Conservation (phyloP, 1,140 invertebrate species). For the Drosophila bocki region DNA sequence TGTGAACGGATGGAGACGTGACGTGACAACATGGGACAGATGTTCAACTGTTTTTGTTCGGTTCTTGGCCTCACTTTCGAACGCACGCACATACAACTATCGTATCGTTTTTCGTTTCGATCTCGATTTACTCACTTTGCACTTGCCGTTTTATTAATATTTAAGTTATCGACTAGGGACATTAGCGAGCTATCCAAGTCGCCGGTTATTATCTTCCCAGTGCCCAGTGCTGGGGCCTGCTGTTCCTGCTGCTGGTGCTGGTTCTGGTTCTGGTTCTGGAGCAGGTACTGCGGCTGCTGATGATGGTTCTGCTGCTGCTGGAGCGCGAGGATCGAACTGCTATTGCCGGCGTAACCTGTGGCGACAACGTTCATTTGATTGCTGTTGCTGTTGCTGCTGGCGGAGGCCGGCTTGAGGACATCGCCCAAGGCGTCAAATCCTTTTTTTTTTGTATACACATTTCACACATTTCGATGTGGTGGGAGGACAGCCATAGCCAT, state of each 20-base stretch:
- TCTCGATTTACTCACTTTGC: conserved; percentile 88
- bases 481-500: conserved; percentile 63
- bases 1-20: conserved; percentile 15
- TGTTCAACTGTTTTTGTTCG: conserved; percentile 6
- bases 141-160: conserved; percentile 92
- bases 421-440: conserved; percentile 91
- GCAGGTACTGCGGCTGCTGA: conserved; percentile 48
- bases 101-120: conserved; percentile 27
- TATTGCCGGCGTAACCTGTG: conserved; percentile 80
- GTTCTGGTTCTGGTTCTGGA: conserved; percentile 82
- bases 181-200: conserved; percentile 97
- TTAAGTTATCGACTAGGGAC: conserved; percentile 95
- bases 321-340: conserved; percentile 78
- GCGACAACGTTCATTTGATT: conserved; percentile 84
- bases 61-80: conserved; percentile 34
- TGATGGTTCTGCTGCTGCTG: conserved; percentile 80
- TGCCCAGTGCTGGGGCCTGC: conserved; percentile 79
- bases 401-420: conserved; percentile 88
- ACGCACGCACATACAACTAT: conserved; percentile 48
- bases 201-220: conserved; percentile 93
- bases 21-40: conserved; percentile 28
- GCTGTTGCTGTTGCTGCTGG: conserved; percentile 72
- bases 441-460: conserved; percentile 79
- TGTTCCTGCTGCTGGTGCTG: conserved; percentile 83
- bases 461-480: conserved; percentile 41